These are phyloP conservation scores for Microtus richardsoni DNA, from an alignment of 2,113 vertebrate genomes.

Conservation along the genomic window DNA sequence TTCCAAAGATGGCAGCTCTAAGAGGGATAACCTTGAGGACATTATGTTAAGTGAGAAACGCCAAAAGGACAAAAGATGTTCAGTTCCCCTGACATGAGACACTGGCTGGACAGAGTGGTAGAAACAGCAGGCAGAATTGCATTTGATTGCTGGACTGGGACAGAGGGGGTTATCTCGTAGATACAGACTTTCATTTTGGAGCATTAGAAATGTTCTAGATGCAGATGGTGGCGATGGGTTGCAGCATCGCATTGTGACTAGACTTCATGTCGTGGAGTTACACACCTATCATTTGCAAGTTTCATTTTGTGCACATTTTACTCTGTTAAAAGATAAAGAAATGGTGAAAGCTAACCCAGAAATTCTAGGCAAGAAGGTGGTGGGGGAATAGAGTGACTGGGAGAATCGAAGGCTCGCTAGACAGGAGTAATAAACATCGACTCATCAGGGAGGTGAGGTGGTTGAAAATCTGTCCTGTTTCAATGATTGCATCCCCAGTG, in stretches of 20 bases:
- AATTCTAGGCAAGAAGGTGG: not conserved
- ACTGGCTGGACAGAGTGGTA: not conserved
- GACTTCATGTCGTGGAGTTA: not conserved
- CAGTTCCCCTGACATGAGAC: not conserved
- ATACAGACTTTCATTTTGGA: not conserved
- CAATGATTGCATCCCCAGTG: not conserved
- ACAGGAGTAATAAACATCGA: not conserved
- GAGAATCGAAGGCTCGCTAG: not conserved
- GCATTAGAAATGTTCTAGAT: not conserved
- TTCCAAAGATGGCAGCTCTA: not conserved
- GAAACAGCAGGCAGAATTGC: not conserved
- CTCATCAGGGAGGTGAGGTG: not conserved
- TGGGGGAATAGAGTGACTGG: not conserved
- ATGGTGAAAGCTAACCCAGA: not conserved
- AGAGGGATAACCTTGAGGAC: not conserved
- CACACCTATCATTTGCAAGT: not conserved
- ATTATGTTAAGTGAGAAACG: not conserved
- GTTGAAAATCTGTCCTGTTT: not conserved
- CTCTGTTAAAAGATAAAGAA: not conserved
- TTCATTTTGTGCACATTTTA: not conserved
- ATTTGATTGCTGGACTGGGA: not conserved
- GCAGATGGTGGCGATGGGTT: not conserved
- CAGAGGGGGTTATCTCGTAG: not conserved
- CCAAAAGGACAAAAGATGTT: not conserved
- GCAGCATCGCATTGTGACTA: not conserved